A percentile compares a stretch with the other conserved stretches of the same genome.
Evolutionary conservation across 2,113 vertebrate genomes (phyloP).

Genomic region (Dipodomys stephensi): DNA sequence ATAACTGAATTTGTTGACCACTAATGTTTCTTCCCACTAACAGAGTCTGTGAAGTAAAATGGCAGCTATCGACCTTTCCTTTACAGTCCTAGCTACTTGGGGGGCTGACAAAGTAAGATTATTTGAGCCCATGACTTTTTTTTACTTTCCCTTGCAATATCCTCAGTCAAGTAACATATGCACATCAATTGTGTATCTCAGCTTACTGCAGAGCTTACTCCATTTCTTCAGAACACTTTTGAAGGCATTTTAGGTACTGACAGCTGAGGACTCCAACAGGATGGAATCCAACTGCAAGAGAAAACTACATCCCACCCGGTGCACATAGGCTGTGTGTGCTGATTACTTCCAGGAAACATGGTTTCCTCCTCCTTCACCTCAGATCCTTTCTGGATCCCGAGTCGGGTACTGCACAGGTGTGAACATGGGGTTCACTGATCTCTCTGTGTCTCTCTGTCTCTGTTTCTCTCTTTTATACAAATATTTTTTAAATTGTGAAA

Average conservation of each 20-base stretch:
- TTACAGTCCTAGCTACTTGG: no score
- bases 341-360: background rate
- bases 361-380: background rate
- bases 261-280: background rate
- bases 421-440: no score
- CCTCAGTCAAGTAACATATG: background rate
- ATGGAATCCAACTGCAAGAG: background rate
- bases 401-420: no score
- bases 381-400: no score
- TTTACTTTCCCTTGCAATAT: background rate
- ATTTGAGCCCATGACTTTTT: background rate
- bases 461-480: no score
- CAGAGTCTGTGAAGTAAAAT: no score
- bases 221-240: background rate
- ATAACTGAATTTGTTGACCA: no score
- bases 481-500: no score
- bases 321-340: background rate
- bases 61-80: no score
- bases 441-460: no score
- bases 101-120: no score
- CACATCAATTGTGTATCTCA: background rate
- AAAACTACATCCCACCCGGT: background rate
- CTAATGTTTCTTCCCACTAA: no score
- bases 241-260: background rate
- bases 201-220: background rate